Evolutionary conservation across 2,113 vertebrate genomes (phyloP).

Genomic region (Triplophysa tibetana): DNA sequence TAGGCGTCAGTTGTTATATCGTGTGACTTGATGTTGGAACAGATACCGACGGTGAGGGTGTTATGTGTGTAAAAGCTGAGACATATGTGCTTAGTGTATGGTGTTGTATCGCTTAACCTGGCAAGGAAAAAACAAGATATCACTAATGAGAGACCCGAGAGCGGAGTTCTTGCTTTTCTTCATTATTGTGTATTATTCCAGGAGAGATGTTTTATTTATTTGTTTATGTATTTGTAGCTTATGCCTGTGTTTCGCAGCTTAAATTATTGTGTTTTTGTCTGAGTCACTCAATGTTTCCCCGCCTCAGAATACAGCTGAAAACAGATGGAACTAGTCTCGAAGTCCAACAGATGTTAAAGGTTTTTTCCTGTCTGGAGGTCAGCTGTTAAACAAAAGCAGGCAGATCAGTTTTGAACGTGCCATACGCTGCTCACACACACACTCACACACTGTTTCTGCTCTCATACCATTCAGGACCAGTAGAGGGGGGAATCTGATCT

Average conservation of each 20-base stretch:
- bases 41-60: background rate
- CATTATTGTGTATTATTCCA: background rate
- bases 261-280: background rate
- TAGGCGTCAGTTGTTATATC: background rate
- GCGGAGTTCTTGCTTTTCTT: background rate
- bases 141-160: background rate
- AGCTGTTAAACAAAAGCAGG: background rate
- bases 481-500: conserved; percentile 54
- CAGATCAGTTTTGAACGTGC: background rate
- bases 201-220: background rate
- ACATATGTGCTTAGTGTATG: background rate
- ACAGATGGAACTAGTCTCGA: background rate
- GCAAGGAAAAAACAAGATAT: background rate
- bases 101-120: conserved; percentile 16
- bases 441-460: background rate
- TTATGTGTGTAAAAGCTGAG: background rate
- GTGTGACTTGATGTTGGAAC: conserved; percentile 4
- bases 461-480: conserved; percentile 53
- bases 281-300: background rate
- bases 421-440: background rate
- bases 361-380: background rate
- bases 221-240: background rate
- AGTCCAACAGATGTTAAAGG: background rate
- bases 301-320: background rate
- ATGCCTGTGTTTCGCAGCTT: background rate